These are phyloP conservation scores for Sympetrum striolatum DNA, from an alignment of 2,888 invertebrate genomes.

Conservation along the genomic window DNA sequence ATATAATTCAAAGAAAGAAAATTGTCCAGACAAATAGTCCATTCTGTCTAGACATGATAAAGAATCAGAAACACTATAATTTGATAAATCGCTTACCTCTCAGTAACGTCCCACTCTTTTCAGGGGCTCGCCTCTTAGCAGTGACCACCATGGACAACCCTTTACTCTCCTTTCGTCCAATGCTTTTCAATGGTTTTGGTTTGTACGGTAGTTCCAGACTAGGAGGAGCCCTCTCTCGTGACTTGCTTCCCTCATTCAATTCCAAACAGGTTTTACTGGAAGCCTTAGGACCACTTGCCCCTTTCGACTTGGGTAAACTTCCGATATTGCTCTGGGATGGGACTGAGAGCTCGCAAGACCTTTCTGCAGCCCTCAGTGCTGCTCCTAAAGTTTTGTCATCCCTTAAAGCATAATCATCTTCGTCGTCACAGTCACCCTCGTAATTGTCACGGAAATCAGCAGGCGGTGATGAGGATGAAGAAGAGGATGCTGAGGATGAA, in stretches of 20 bases:
- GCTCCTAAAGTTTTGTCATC: conserved; percentile 31
- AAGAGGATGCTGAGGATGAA: conserved; percentile 26
- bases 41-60: too few species aligned
- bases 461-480: conserved; percentile 24
- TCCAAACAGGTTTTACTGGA: background rate
- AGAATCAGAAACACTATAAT: background rate
- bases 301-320: background rate
- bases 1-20: too few species aligned
- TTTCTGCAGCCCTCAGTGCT: conserved; percentile 10
- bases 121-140: conserved; percentile 8
- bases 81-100: background rate
- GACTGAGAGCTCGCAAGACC: conserved; percentile 5
- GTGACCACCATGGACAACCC: conserved; percentile 46
- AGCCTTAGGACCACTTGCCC: background rate
- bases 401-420: conserved; percentile 53
- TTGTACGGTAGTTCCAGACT: conserved; percentile 57
- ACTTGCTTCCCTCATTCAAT: background rate
- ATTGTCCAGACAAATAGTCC: too few species aligned
- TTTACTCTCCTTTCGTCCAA: conserved; percentile 49
- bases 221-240: conserved; percentile 21
- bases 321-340: background rate
- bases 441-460: conserved; percentile 60
- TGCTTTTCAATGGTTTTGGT: conserved; percentile 49
- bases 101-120: background rate
- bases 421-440: conserved; percentile 62